phyloP scores from a whole-genome alignment of 2,888 invertebrate species.

The Drosophila monieri region DNA sequence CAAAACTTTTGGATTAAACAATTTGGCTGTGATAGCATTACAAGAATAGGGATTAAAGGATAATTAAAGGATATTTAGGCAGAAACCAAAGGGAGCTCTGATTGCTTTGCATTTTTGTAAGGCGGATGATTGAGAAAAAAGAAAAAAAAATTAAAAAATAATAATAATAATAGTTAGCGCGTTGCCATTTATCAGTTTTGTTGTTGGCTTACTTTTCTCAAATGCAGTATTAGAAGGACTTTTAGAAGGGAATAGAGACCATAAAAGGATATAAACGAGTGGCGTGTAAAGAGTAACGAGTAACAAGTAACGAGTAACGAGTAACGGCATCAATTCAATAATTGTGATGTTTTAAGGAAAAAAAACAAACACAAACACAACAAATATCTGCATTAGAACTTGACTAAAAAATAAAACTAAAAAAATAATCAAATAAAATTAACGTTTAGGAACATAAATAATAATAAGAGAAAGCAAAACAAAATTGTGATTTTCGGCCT shows the following conservation, averaged over 20 bases:
- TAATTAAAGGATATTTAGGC: slow-evolving; percentile 50
- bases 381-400: slow-evolving; percentile 40
- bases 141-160: slow-evolving; percentile 27
- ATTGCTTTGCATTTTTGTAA: slow-evolving; percentile 59
- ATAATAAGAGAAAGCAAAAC: slow-evolving; percentile 77
- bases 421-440: slow-evolving; percentile 69
- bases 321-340: slow-evolving; percentile 70
- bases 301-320: too few species aligned
- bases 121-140: neutral
- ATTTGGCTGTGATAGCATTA: slow-evolving; percentile 84
- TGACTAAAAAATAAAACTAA: slow-evolving; percentile 22
- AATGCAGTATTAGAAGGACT: slow-evolving; percentile 67
- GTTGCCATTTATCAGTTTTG: slow-evolving; percentile 56
- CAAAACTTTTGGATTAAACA: slow-evolving; percentile 82
- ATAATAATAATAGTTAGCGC: slow-evolving; percentile 34
- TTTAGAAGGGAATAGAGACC: slow-evolving; percentile 22
- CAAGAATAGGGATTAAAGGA: slow-evolving; percentile 59
- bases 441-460: slow-evolving; percentile 79
- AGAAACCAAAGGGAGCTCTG: slow-evolving; percentile 36
- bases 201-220: slow-evolving; percentile 73
- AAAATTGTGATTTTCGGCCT: slow-evolving; percentile 83
- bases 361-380: slow-evolving; percentile 29
- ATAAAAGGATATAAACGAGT: slow-evolving; percentile 8
- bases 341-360: slow-evolving; percentile 71
- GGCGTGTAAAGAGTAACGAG: slow-evolving; percentile 1